Percentiles rank a stretch among this genome's conserved stretches.
Conservation (phyloP, 2,113 vertebrate species). For the Progne subis region DNA sequence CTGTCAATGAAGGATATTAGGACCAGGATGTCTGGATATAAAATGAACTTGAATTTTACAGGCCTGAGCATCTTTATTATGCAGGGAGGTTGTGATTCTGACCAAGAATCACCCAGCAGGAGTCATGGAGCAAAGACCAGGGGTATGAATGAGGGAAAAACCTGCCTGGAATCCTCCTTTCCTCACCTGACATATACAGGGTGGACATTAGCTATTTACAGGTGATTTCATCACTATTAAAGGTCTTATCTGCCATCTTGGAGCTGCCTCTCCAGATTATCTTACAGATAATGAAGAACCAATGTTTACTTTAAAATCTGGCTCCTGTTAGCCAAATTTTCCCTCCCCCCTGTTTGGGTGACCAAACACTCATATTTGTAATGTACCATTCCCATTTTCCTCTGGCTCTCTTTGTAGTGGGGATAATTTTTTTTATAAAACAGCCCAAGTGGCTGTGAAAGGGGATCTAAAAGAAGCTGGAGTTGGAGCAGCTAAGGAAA, state of each 20-base stretch:
- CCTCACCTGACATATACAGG: neutral
- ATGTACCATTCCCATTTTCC: neutral
- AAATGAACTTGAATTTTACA: neutral
- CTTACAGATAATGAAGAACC: neutral
- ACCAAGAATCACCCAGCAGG: neutral
- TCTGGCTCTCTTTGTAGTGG: neutral
- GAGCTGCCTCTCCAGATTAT: slow-evolving; percentile 35
- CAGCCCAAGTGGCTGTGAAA: neutral
- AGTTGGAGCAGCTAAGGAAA: neutral
- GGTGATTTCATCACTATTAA: slow-evolving; percentile 36
- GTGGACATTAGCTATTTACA: neutral
- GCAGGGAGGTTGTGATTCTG: neutral
- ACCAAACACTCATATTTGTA: neutral
- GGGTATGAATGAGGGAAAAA: neutral
- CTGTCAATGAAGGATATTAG: neutral
- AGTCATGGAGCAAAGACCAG: neutral
- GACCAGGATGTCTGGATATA: neutral
- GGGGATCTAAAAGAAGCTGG: neutral
- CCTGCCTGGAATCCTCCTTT: neutral
- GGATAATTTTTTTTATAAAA: neutral
- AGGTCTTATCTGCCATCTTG: slow-evolving; percentile 30
- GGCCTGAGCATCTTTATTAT: neutral
- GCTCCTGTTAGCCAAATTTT: neutral
- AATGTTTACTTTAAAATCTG: slow-evolving; percentile 15
- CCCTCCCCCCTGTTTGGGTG: neutral